phyloP scores from a whole-genome alignment of 2,888 invertebrate species.

The Hirtodrosophila trivittata region DNA sequence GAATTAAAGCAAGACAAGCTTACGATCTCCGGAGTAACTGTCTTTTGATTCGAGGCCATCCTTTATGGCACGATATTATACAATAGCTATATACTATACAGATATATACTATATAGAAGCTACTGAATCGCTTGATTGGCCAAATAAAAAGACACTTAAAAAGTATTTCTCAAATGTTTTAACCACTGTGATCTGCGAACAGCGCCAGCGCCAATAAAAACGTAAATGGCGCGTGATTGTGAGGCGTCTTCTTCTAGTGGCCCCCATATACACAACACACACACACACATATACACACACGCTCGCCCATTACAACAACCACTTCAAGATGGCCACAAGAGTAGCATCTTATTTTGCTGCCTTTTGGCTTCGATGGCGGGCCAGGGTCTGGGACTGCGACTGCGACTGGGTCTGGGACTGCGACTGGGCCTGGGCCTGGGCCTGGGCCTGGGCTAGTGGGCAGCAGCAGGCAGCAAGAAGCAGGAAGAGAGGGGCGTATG shows the following conservation, averaged over 20 bases:
- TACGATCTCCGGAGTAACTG: too few species aligned
- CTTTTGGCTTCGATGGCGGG: constrained; percentile 73
- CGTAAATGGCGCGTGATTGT: constrained; percentile 77
- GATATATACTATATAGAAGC: too few species aligned
- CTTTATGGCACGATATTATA: too few species aligned
- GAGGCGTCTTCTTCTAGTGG: constrained; percentile 68
- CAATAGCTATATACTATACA: too few species aligned
- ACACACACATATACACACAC: constrained; percentile 23
- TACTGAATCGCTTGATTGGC: too few species aligned
- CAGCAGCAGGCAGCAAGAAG: constrained; percentile 3
- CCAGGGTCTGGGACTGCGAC: constrained; percentile 45
- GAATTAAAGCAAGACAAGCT: too few species aligned
- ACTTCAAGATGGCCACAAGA: constrained; percentile 79
- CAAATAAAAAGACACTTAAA: too few species aligned
- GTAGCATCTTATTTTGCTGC: constrained; percentile 76
- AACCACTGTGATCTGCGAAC: constrained; percentile 55
- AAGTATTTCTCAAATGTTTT: not conserved
- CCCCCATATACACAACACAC: constrained; percentile 26
- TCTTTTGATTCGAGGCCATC: too few species aligned
- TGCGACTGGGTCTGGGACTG: constrained; percentile 24
- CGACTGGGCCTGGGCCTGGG: constrained; percentile 18
- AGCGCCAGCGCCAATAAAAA: constrained; percentile 73
- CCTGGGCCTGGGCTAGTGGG: not conserved
- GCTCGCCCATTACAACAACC: constrained; percentile 72
- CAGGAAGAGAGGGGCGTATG: not conserved